Evolutionary conservation across 2,113 vertebrate genomes (phyloP).

Genomic region (Notothenia coriiceps): DNA sequence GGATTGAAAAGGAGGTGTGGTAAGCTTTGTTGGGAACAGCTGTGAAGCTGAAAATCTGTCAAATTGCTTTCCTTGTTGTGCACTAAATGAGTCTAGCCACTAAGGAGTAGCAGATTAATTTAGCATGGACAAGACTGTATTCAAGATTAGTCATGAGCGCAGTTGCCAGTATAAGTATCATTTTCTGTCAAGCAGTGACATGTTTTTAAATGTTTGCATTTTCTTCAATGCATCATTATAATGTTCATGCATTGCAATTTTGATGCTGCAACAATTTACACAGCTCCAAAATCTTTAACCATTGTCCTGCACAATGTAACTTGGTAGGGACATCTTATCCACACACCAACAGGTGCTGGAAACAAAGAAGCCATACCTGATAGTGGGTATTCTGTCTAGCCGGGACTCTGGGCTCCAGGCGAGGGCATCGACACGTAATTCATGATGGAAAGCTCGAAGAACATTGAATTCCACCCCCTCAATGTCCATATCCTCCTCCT

Average conservation of each 20-base stretch:
- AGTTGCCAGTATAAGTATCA: no score
- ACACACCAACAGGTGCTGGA: neutral
- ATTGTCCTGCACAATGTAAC: neutral
- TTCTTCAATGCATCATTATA: neutral
- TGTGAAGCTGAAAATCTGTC: neutral
- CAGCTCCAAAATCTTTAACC: neutral
- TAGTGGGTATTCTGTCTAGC: constrained; percentile 87
- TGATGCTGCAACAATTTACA: neutral
- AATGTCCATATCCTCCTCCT: constrained; percentile 94
- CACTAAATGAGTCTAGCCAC: neutral
- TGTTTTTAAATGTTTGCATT: neutral
- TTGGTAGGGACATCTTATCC: neutral
- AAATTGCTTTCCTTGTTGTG: neutral
- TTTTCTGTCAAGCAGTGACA: neutral
- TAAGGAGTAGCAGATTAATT: neutral
- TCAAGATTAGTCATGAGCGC: neutral
- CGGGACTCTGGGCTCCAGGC: constrained; percentile 96
- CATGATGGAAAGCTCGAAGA: constrained; percentile 90
- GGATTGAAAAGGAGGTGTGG: no score
- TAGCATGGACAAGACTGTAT: neutral
- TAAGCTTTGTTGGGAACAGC: no score
- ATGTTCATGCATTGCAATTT: neutral
- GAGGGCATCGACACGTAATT: constrained; percentile 89
- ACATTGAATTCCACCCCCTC: constrained; percentile 92
- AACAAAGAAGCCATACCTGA: constrained; percentile 84